These are phyloP conservation scores for Dicrurus megarhynchus DNA, from an alignment of 2,113 vertebrate species.

Conservation along the genomic window DNA sequence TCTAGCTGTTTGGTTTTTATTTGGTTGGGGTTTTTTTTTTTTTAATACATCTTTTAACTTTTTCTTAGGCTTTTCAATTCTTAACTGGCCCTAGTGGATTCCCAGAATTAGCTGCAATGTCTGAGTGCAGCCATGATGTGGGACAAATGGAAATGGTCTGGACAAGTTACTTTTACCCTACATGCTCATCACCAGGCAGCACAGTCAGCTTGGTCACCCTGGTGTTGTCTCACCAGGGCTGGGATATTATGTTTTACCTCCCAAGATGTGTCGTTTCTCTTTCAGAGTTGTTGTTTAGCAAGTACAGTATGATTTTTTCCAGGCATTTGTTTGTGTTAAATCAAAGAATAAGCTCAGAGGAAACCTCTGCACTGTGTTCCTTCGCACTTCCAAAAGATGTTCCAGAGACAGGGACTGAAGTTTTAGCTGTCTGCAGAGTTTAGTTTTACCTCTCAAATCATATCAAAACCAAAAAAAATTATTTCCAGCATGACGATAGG, in stretches of 20 bases:
- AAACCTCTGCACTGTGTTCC: background rate
- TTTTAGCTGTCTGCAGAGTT: background rate
- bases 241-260: background rate
- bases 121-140: background rate
- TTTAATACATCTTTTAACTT: background rate
- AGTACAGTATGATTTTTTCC: background rate
- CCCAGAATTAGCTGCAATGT: background rate
- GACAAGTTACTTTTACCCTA: background rate
- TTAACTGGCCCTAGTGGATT: background rate
- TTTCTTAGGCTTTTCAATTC: background rate
- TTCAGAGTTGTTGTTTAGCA: background rate
- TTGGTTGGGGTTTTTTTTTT: too few relatives aligned
- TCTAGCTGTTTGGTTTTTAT: background rate
- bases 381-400: background rate
- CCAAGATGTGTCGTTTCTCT: background rate
- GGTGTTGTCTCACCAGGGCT: background rate
- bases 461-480: rapidly evolving
- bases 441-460: background rate
- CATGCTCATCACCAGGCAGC: rapidly evolving
- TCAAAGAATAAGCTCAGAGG: background rate
- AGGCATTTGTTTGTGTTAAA: background rate
- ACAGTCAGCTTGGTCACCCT: background rate
- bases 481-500: background rate
- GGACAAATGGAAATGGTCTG: rapidly evolving
- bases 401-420: background rate